Base-by-base conservation (phyloP, 1,140 invertebrate species). In the Bathynomus jamesi region DNA sequence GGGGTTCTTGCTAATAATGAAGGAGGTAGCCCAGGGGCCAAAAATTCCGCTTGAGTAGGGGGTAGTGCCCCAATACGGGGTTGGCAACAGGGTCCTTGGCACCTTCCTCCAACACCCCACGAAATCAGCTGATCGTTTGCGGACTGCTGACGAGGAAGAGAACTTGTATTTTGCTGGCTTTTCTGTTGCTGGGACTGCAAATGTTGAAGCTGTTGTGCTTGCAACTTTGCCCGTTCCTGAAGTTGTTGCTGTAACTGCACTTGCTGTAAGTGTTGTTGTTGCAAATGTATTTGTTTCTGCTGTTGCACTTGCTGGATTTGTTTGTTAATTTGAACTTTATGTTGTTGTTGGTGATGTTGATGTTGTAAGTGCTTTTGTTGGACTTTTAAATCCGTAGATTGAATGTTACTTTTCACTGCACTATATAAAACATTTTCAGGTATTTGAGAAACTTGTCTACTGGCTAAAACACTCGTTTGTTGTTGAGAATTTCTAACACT, bases 301-400 rank as follows among this genome's bases (percentile, higher is more conserved):
- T 69, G 67, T 11, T 61, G 30, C 46, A n/a, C 21, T n/a, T 69
- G 67, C 40, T 69, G 67, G 1, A 53, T 17, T 69, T 69, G 32
- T 25, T 53, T 46, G 31, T 4, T 29, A 24, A 46, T 24, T 53
- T 25, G 67, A 2, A 13, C 21, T 5, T 13, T 4, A 24, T 13
- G 32, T 3, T 46, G 67, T 4, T 5, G 66, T 21, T 53, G 27
- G 7, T 28, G 46, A 24, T 28, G 67, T 8, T 28, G 60, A 61
- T 21, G 46, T 46, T 61, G 60, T 61, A 21, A 29, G 32, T 8
- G 53, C 30, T 29, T 53, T 29, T 62, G 27, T 69, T 25, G 67
- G 32, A 7, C 46, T 61, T n/a, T 69, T 60, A 24, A 69, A 24
- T 53, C 40, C 11, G 40, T 17, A 53, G 40, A 17, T 11, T 53